These are phyloP conservation scores for Ibidorhyncha struthersii DNA, from an alignment of 2,113 vertebrate genomes.

Conservation along the genomic window DNA sequence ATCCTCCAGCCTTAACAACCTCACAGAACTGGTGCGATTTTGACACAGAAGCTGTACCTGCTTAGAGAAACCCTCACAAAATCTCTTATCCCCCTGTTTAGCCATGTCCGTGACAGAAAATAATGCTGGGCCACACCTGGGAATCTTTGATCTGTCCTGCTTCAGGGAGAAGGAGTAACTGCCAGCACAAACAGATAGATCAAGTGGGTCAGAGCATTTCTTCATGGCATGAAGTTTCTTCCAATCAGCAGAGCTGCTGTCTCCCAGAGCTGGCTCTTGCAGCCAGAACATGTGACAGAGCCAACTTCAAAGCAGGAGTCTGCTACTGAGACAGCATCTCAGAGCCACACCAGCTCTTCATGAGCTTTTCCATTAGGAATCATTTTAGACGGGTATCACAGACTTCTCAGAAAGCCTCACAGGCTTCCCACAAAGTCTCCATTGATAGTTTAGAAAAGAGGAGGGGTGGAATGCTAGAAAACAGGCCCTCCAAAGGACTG, in stretches of 20 bases:
- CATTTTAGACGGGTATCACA: background rate
- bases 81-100: background rate
- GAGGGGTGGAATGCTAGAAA: background rate
- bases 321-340: background rate
- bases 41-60: background rate
- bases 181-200: background rate
- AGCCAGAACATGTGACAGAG: background rate
- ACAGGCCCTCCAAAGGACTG: background rate
- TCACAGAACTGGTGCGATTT: background rate
- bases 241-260: background rate
- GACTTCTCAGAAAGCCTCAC: background rate
- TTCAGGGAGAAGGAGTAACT: background rate
- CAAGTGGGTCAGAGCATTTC: background rate
- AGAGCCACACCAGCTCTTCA: background rate
- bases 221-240: background rate
- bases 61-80: background rate
- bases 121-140: background rate
- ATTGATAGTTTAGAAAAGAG: background rate
- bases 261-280: background rate
- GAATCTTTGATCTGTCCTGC: constrained; percentile 1
- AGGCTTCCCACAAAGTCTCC: background rate
- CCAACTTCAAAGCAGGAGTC: background rate
- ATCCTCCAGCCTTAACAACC: background rate
- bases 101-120: background rate
- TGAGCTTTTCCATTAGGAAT: background rate